Evolutionary conservation across 2,888 invertebrate species (phyloP), one percentile per base, ranked within the genome.

Genomic region (Eupithecia exiguata): DNA sequence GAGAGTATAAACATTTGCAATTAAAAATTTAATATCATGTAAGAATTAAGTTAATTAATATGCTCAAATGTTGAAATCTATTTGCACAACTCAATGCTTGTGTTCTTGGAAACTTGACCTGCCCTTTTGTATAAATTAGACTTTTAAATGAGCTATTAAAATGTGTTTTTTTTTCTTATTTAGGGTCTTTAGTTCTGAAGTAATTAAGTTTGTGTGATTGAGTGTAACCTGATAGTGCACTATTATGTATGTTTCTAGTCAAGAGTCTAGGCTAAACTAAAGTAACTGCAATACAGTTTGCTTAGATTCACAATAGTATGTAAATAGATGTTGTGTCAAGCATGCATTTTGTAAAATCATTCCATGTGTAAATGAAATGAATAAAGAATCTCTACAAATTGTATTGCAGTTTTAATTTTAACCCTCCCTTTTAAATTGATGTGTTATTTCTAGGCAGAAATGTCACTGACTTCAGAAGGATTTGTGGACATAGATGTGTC

Each of bases 401-500:
- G 95, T 94, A 95, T 95, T 95, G 95, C 95, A 95, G 95, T 95
- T 95, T 95, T 86, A 91, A 89, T 94, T 84, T 77, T 46, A n/a
- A 83, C 88, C 87, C 35, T 40, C 76, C 81, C 86, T 87, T 85
- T 86, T 81, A 81, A 77, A 86, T 82, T 82, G 77, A 73, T 68
- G 74, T 73, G 79, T 84, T 89, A 78, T 84, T 94, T 93, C 78
- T 92, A 98, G 97, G 99, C 99, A 87, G 98, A 99, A 95, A 98
- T 99, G 97, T 99, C 99, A 74, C 96, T 99, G 83, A 97, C 97
- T 82, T 98, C 99, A 0, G 99, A 99, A 87, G 99, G 99, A 82
- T 99, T 99, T 94, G 97, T 98, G 80, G 99, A 99, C 89, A 98
- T 99, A 87, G 99, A 99, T 92, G 96, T 97, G 84, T 97, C 98